Evolutionary conservation across 2,888 invertebrate genomes (phyloP), one percentile per base, ranked within the genome.

Genomic region (Lampropteryx suffumata): DNA sequence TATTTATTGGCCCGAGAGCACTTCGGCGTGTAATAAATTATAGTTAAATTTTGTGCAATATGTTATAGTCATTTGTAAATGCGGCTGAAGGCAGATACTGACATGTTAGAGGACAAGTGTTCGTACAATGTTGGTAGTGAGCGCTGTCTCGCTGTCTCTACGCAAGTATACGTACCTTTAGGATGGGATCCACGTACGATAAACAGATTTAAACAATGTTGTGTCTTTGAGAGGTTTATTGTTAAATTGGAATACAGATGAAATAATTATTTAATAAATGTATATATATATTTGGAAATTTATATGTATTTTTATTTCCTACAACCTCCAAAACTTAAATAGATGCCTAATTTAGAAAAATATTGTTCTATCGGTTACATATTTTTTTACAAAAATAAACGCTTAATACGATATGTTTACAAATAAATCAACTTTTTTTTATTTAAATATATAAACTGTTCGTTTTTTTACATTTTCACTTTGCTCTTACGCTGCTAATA

Each of bases 211-310:
- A 84, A 78, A 85, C 80, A 79, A 89, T 90, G 90, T 91, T 91
- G 89, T 89, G 84, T 89, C 88, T 90, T 90, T 89, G 83, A 90
- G 76, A 90, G 85, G 85, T 91, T 88, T 91, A 91, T 91, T 90
- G 90, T 91, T 91, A 83, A 87, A 86, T 88, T 90, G 89, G 86
- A 88, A 88, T 88, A 89, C 87, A 87, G 82, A 88, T 84, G 81
- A 90, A 84, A 84, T 84, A 79, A 87, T 82, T 88, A 90, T 90
- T 90, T 85, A 91, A 90, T 89, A 83, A 88, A 90, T 91, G 88
- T 89, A 87, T 87, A 85, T 84, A 86, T 90, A 90, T 90, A 91
- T 91, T 90, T 91, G 88, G 86, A 90, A 83, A 80, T 84, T 81
- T 65, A 73, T 61, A 63, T 60, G 74, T 65, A 69, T 75, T 82